Evolutionary conservation across 2,888 invertebrate species (phyloP), one percentile per base, ranked within the genome.

Genomic region (Graphium colonna): DNA sequence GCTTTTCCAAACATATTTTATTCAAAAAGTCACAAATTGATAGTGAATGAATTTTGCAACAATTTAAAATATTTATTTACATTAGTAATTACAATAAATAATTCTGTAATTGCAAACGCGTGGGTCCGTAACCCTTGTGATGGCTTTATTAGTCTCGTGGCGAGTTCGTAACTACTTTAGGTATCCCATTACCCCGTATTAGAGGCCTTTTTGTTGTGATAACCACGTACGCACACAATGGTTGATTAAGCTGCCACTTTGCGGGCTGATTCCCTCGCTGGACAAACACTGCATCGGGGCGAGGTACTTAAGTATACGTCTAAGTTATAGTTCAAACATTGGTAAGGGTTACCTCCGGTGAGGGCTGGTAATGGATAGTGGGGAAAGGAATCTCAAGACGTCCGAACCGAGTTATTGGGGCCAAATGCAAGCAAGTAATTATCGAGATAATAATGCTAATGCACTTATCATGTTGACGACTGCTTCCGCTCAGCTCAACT

Each of bases 391-490:
- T 81, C 81, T 79, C 82, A 86, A 79, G 80, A 76, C 74, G 77
- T 80, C 10, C 70, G 77, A 79, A 79, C 74, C 73, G 64, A 75
- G 80, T 78, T 83, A 85, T 87, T 88, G 79, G 80, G 87, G 81
- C 79, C 82, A 85, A 88, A 87, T 86, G 84, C 85, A 85, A 78
- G 81, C 79, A 79, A 86, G 85, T 87, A 89, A 89, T 89, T 87
- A 86, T 84, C 73, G 79, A 85, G 88, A 88, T 88, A 88, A 85
- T 86, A 88, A 89, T 89, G 88, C 86, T 88, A 88, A 88, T 88
- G 87, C 86, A 87, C 86, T 88, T 87, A 87, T 88, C 86, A 77
- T 85, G 83, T 83, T 83, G 79, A 83, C 82, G 80, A 80, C 73
- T 77, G 83, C 76, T 86, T 87, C 87, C 88, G 85, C 71, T 77